Evolutionary conservation across 2,797 vertebrate species (phyloP).

Genomic region (Antennarius maculatus): DNA sequence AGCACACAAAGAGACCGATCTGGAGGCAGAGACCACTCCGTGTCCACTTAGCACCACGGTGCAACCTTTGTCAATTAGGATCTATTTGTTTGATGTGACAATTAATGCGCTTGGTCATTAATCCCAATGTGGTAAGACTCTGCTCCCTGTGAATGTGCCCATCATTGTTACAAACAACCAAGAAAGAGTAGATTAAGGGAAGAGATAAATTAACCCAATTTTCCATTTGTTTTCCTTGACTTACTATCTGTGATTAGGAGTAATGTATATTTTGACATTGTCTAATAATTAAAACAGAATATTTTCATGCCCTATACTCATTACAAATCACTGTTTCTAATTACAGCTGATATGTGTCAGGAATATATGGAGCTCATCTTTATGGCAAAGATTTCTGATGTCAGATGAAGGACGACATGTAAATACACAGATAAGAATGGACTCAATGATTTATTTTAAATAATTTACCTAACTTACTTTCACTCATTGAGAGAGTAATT

Average conservation of each 20-base stretch:
- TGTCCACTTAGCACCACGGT: constrained; percentile 73
- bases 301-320: too few species aligned
- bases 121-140: constrained; percentile 60
- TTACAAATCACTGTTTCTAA: constrained; percentile 36
- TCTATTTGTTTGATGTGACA: constrained; percentile 82
- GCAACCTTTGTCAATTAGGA: constrained; percentile 80
- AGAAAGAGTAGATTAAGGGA: background rate
- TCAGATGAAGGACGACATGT: constrained; percentile 52
- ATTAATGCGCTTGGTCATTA: constrained; percentile 73
- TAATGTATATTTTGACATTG: background rate
- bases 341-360: constrained; percentile 20
- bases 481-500: constrained; percentile 43
- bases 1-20: constrained; percentile 78
- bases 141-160: constrained; percentile 35
- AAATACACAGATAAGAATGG: constrained; percentile 51
- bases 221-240: constrained; percentile 4
- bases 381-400: constrained; percentile 47
- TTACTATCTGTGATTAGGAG: background rate
- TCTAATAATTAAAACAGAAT: too few species aligned
- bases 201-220: background rate
- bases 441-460: constrained; percentile 59
- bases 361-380: constrained; percentile 54
- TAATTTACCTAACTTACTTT: constrained; percentile 64
- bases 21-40: constrained; percentile 72
- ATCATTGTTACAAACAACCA: constrained; percentile 41